phyloP scores from a whole-genome alignment of 1,140 invertebrate genomes.

The Oncopodura yosiiana region DNA sequence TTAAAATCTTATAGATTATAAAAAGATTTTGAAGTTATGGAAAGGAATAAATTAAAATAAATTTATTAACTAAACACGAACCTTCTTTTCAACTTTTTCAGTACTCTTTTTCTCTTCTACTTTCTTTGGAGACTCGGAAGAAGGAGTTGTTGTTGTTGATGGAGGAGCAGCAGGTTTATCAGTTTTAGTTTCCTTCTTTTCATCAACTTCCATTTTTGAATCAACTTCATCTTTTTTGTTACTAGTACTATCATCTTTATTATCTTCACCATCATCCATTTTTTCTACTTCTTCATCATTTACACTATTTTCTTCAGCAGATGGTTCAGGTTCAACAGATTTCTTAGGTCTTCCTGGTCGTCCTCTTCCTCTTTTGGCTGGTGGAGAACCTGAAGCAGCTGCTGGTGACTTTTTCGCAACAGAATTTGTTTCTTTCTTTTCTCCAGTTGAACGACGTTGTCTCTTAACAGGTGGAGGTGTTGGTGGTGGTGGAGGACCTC shows the following conservation, averaged over 20 bases:
- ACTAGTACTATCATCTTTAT: constrained; percentile 5
- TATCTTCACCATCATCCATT: constrained; percentile 13
- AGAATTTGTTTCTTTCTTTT: constrained; percentile 19
- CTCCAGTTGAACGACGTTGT: constrained; percentile 18
- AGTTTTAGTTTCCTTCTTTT: not conserved
- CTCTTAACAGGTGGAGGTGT: constrained; percentile 30
- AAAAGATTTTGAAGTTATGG: too few relatives aligned
- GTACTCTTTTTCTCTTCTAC: not conserved
- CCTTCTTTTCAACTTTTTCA: not conserved
- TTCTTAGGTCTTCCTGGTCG: constrained; percentile 20
- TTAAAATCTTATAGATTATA: too few relatives aligned
- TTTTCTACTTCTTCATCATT: constrained; percentile 12
- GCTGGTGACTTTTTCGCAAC: not conserved
- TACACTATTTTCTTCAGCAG: not conserved
- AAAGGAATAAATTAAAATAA: too few relatives aligned
- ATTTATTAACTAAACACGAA: too few relatives aligned
- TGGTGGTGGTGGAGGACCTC: constrained; percentile 19
- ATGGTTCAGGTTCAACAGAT: constrained; percentile 9
- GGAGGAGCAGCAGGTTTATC: too few relatives aligned
- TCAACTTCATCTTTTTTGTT: constrained; percentile 1
- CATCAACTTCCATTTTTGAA: constrained; percentile 12
- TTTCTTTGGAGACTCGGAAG: not conserved
- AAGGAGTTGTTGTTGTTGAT: too few relatives aligned
- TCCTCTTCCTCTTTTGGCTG: constrained; percentile 13
- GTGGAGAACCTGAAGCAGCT: not conserved